Evolutionary conservation across 1,140 invertebrate species (phyloP).

Genomic region (Phymorhynchus buccinoides): DNA sequence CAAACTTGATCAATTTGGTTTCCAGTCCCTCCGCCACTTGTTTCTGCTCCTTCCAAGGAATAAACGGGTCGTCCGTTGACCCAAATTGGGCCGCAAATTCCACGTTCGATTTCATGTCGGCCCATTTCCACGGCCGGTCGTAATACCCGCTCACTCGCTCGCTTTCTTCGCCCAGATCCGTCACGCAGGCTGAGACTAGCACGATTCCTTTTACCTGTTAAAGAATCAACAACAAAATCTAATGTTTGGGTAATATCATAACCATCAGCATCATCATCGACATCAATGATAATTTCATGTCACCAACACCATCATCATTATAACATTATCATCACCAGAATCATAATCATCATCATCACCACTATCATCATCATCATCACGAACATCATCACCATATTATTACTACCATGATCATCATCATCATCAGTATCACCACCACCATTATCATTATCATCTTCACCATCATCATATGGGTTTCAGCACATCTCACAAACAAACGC

Average conservation of each 20-base stretch:
- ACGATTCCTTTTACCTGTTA: constrained; percentile 64
- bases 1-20: constrained; percentile 58
- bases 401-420: no score
- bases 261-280: no score
- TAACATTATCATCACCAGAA: no score
- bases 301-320: no score
- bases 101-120: constrained; percentile 58
- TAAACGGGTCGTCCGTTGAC: constrained; percentile 68
- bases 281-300: no score
- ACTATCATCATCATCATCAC: no score
- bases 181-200: constrained; percentile 66
- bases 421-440: no score
- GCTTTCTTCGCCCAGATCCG: constrained; percentile 63
- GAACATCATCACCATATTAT: no score
- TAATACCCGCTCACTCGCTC: constrained; percentile 69
- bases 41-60: constrained; percentile 65
- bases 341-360: no score
- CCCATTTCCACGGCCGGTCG: constrained; percentile 67
- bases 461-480: no score
- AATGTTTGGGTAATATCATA: background rate
- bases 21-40: constrained; percentile 57
- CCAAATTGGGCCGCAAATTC: constrained; percentile 67
- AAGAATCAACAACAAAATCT: background rate
- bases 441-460: no score
- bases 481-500: background rate